phyloP scores from a whole-genome alignment of 1,140 invertebrate species.

The Carcinoscorpius rotundicauda region DNA sequence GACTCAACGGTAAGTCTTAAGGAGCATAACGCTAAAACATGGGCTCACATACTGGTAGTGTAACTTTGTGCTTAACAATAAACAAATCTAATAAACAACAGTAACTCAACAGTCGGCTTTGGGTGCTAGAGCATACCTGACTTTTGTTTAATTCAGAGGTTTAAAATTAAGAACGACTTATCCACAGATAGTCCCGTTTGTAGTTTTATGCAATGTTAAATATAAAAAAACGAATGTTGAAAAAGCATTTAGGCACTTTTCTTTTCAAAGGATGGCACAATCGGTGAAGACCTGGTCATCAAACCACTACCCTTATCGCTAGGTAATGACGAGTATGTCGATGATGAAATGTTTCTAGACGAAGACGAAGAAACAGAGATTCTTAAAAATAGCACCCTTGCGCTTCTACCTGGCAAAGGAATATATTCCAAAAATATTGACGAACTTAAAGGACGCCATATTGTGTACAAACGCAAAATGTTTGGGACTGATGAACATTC shows the following conservation, averaged over 20 bases:
- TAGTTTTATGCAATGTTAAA: background rate
- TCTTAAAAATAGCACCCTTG: slow-evolving; percentile 1
- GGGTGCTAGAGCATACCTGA: too few species aligned
- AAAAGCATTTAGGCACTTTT: background rate
- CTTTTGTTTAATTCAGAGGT: too few species aligned
- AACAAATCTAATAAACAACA: too few species aligned
- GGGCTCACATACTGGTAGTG: too few species aligned
- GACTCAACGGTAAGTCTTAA: too few species aligned
- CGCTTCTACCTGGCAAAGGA: background rate
- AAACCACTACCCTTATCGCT: slow-evolving; percentile 49
- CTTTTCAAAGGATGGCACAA: slow-evolving; percentile 65
- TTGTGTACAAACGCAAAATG: slow-evolving; percentile 22
- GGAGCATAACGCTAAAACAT: too few species aligned
- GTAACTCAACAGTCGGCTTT: too few species aligned
- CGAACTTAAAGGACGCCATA: slow-evolving; percentile 16
- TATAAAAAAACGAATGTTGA: background rate
- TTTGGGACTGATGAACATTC: slow-evolving; percentile 14
- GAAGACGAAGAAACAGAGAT: slow-evolving; percentile 37
- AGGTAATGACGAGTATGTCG: slow-evolving; percentile 39
- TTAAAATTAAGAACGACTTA: too few species aligned
- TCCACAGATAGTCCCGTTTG: background rate
- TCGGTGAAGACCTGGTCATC: slow-evolving; percentile 74
- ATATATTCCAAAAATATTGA: slow-evolving; percentile 13
- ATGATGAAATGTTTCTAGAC: slow-evolving; percentile 61
- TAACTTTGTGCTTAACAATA: too few species aligned